Percentiles rank a stretch among this genome's conserved stretches.
Evolutionary conservation across 2,888 invertebrate genomes (phyloP).

Genomic region (Allacma fusca): DNA sequence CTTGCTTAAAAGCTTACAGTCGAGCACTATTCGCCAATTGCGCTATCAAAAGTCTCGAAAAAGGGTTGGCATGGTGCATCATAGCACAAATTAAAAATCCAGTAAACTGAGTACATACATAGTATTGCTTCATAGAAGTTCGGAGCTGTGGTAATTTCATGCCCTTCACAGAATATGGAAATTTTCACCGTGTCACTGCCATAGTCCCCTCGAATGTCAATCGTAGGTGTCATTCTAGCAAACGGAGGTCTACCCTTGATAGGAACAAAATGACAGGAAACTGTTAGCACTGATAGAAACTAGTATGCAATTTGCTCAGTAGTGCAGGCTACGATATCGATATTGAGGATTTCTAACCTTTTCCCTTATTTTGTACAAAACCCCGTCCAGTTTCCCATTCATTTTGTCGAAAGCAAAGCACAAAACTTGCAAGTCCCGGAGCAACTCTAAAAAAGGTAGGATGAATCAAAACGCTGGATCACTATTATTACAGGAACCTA

Average conservation of each 20-base stretch:
- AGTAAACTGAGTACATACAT: slow-evolving; percentile 21
- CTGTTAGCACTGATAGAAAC: too few relatives aligned
- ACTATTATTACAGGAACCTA: too few relatives aligned
- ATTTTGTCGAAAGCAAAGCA: background rate
- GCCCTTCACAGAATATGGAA: slow-evolving; percentile 1
- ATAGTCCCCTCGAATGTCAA: slow-evolving; percentile 9
- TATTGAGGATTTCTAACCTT: background rate
- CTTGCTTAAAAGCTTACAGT: too few relatives aligned
- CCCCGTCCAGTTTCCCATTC: background rate
- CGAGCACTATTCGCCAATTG: too few relatives aligned
- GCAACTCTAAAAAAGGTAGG: background rate
- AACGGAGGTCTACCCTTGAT: slow-evolving; percentile 14
- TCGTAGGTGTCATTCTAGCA: slow-evolving; percentile 19
- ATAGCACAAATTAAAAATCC: slow-evolving; percentile 30
- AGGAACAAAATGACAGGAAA: too few relatives aligned
- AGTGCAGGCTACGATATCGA: too few relatives aligned
- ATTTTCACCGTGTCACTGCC: background rate
- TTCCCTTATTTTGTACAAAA: background rate
- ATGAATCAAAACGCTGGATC: background rate
- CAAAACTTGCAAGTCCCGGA: background rate
- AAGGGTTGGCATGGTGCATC: background rate
- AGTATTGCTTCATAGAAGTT: slow-evolving; percentile 27
- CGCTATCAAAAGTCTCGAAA: slow-evolving; percentile 23
- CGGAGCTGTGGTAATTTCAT: background rate
- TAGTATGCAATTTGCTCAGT: too few relatives aligned